phyloP scores from a whole-genome alignment of 2,888 invertebrate genomes.

The Euclidia mi region DNA sequence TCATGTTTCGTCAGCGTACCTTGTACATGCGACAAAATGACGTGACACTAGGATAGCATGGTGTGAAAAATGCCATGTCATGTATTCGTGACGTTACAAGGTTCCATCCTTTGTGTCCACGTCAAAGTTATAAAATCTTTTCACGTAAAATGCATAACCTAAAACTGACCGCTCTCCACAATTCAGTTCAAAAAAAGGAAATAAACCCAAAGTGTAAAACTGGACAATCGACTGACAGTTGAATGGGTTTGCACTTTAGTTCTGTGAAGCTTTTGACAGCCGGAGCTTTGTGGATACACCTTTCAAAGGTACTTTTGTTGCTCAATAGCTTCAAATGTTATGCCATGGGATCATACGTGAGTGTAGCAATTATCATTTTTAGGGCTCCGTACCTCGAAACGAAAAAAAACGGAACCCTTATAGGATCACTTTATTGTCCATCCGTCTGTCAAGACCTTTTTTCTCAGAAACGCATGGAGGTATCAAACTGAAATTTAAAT shows the following conservation, averaged over 20 bases:
- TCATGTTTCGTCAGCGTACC: too few species aligned
- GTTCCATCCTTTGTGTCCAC: too few species aligned
- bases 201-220: constrained; percentile 26
- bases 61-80: not conserved
- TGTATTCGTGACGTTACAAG: too few species aligned
- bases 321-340: constrained; percentile 21
- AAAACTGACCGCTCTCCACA: constrained; percentile 12
- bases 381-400: too few species aligned
- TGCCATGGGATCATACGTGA: not conserved
- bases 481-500: too few species aligned
- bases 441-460: too few species aligned
- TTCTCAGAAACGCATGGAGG: too few species aligned
- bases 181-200: constrained; percentile 14
- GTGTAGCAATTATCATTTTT: not conserved
- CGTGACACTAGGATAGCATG: not conserved
- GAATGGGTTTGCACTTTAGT: constrained; percentile 46
- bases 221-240: constrained; percentile 40
- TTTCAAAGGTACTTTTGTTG: constrained; percentile 40
- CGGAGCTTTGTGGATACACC: constrained; percentile 21
- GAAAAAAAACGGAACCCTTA: too few species aligned
- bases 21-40: not conserved
- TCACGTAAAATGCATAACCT: not conserved
- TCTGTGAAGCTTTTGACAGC: constrained; percentile 45
- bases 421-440: too few species aligned
- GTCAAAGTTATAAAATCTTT: too few species aligned